Evolutionary conservation across 2,113 vertebrate species (phyloP), one percentile per base, ranked within the genome.

Genomic region (Perognathus longimembris): DNA sequence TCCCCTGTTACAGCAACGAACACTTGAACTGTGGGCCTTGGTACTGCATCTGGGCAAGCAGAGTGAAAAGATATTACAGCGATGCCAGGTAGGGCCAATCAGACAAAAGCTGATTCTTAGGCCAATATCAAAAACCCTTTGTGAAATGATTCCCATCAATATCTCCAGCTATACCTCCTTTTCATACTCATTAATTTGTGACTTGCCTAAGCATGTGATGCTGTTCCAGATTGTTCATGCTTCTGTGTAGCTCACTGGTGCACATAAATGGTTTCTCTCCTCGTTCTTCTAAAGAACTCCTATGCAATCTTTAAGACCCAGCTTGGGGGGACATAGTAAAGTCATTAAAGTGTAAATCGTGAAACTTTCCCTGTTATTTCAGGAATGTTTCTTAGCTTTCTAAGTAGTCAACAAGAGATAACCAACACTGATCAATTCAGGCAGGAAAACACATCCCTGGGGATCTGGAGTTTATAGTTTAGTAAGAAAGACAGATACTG

Each of bases 1-100:
- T 57, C 59, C 24, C 30, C 54, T 21, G 80, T 22, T n/a, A 63
- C 57, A 50, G 95, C 76, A 0, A 88, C 87, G 86, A 97, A 97
- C 57, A 97, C 95, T 75, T 85, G 96, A 21, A 97, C 81, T 2
- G 22, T 7, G 0, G 97, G 97, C 30, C 86, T 96, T 80, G 96
- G 95, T 14, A 96, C 96, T 3, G 76, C 75, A 34, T 95, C 97
- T 97, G 81, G 64, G 69, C 14, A 76, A 66, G 77, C 1, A 74
- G n/a, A 92, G 45, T 15, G 4, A 28, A n/a, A 9, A 1, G 18
- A 32, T n/a, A 50, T 94, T 87, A 77, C 4, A 4, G 28, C 59
- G 64, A 6, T 57, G 66, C 54, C 20, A 40, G 66, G 57, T 0
- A 0, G 22, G 61, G 57, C 7, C 30, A 30, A 15, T 0, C 21